Evolutionary conservation across 2,797 vertebrate genomes (phyloP).

Genomic region (Menidia menidia): DNA sequence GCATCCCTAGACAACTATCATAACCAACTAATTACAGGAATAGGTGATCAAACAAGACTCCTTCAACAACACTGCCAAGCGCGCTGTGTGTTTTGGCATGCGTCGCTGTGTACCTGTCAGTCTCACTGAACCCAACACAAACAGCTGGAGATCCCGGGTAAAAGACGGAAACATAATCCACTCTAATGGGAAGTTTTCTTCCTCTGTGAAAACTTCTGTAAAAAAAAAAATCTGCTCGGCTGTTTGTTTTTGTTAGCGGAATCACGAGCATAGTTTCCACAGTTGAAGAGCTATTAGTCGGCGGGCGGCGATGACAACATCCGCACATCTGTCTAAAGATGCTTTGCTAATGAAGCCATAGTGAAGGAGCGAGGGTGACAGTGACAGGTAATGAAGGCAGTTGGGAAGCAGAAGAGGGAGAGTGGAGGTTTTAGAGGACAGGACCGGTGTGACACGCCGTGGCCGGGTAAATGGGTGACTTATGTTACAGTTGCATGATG

Average conservation of each 20-base stretch:
- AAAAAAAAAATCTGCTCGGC: not conserved
- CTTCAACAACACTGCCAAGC: constrained; percentile 34
- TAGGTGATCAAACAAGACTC: constrained; percentile 63
- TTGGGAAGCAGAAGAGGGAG: not conserved
- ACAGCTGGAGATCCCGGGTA: constrained; percentile 35
- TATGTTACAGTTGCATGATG: constrained; percentile 62
- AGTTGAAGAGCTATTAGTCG: constrained; percentile 28
- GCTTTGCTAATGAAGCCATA: constrained; percentile 19
- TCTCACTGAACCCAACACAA: constrained; percentile 45
- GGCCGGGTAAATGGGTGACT: constrained; percentile 50
- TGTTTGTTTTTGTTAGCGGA: constrained; percentile 18
- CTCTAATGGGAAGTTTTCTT: constrained; percentile 24
- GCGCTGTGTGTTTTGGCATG: constrained; percentile 57
- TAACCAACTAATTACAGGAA: constrained; percentile 61
- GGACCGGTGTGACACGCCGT: constrained; percentile 27
- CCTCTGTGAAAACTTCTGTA: constrained; percentile 23
- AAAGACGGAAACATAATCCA: constrained; percentile 25
- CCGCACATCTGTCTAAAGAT: constrained; percentile 22
- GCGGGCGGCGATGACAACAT: too few species aligned
- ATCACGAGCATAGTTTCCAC: constrained; percentile 17
- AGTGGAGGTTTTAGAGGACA: constrained; percentile 24
- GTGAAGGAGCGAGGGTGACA: not conserved
- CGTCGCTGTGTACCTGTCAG: constrained; percentile 50
- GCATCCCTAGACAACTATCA: constrained; percentile 58
- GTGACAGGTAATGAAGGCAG: constrained; percentile 24